A percentile compares a stretch with the other conserved stretches of the same genome.
Conservation (phyloP, 1,140 invertebrate genomes). For the Amyelois transitella region DNA sequence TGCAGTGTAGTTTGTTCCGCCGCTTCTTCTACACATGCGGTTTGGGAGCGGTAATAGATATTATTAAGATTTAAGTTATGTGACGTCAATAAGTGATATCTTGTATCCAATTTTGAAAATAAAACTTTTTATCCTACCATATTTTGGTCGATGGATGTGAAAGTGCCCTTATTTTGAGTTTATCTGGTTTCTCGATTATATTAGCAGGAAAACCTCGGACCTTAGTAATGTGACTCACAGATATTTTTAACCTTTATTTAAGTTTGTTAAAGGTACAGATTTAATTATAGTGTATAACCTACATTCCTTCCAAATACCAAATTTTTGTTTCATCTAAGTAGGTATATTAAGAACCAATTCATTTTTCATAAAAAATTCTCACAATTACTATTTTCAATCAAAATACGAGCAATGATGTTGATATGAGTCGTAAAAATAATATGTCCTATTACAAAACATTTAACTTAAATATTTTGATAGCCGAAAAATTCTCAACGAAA, state of each 20-base stretch:
- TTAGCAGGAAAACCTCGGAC: neutral
- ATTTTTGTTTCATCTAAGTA: neutral
- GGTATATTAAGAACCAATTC: too few species aligned
- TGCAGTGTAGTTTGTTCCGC: too few species aligned
- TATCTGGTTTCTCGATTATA: neutral
- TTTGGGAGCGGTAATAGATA: too few species aligned
- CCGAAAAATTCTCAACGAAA: neutral
- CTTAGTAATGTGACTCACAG: neutral
- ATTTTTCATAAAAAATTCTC: too few species aligned
- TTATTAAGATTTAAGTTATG: too few species aligned
- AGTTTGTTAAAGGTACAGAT: neutral
- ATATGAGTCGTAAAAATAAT: neutral
- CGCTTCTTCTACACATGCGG: too few species aligned
- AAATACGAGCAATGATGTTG: neutral
- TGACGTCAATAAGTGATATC: too few species aligned
- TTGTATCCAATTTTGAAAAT: neutral
- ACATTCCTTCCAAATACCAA: too few species aligned
- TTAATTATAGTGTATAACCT: too few species aligned
- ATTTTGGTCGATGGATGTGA: too few species aligned
- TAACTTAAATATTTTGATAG: neutral
- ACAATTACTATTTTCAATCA: neutral
- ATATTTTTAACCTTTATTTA: neutral
- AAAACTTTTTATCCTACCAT: too few species aligned
- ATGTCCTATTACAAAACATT: neutral
- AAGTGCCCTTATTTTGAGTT: neutral